Evolutionary conservation across 2,888 invertebrate species (phyloP).

Genomic region (Hydropsyche betteni): DNA sequence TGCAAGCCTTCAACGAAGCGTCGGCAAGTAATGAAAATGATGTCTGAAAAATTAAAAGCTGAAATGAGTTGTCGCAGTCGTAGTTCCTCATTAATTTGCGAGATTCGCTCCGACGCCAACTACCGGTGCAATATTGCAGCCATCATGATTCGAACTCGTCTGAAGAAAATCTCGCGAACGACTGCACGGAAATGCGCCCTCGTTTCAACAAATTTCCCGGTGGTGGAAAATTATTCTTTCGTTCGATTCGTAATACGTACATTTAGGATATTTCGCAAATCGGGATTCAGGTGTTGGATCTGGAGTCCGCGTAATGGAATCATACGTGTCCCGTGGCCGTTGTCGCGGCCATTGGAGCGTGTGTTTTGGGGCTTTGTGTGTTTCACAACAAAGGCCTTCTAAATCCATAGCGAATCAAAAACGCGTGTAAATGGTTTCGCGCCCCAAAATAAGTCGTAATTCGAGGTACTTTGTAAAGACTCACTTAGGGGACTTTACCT

Average conservation of each 20-base stretch:
- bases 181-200: neutral
- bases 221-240: neutral
- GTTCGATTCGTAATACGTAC: too few species aligned
- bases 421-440: constrained; percentile 51
- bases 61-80: constrained; percentile 46
- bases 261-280: too few species aligned
- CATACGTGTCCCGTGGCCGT: constrained; percentile 21
- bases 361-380: constrained; percentile 39
- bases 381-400: constrained; percentile 35
- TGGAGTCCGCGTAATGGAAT: neutral
- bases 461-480: constrained; percentile 43
- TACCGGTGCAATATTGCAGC: constrained; percentile 41
- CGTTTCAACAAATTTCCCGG: neutral
- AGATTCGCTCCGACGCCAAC: constrained; percentile 37
- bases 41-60: constrained; percentile 49
- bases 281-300: too few species aligned
- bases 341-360: constrained; percentile 33
- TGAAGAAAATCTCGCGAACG: constrained; percentile 19
- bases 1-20: neutral
- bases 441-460: constrained; percentile 45
- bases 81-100: constrained; percentile 47
- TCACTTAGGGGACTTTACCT: constrained; percentile 16
- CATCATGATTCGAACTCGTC: constrained; percentile 17
- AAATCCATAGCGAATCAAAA: constrained; percentile 49
- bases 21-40: constrained; percentile 48